Percentiles rank a stretch among this genome's conserved stretches.
These are phyloP conservation scores for Chelon labrosus DNA, from an alignment of 2,797 vertebrate genomes.

Conservation along the genomic window DNA sequence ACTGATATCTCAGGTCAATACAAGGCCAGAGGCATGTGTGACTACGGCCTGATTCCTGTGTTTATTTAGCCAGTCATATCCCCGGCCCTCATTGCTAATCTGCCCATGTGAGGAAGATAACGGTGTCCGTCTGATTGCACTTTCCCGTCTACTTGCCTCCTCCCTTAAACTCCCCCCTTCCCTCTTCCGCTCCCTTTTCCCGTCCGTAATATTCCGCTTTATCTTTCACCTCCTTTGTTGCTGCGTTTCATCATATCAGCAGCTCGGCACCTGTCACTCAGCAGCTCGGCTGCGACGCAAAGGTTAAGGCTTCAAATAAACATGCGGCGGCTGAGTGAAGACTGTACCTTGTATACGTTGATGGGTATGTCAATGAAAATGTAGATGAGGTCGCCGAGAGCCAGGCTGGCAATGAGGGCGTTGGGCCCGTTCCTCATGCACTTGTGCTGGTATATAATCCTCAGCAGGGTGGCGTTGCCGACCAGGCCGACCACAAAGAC, in stretches of 20 bases:
- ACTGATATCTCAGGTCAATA: conserved; percentile 65
- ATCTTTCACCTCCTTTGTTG: conserved; percentile 47
- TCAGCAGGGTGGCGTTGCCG: conserved; percentile 95
- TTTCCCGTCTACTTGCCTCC: conserved; percentile 60
- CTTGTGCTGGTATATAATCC: conserved; percentile 99
- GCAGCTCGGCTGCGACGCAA: conserved; percentile 7
- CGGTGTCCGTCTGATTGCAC: conserved; percentile 65
- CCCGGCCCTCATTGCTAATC: conserved; percentile 75
- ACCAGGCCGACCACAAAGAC: conserved; percentile 97
- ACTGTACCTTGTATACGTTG: conserved; percentile 93
- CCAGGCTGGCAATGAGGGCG: conserved; percentile 96
- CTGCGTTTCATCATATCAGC: conserved; percentile 50
- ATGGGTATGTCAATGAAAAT: conserved; percentile 95
- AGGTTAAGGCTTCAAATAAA: conserved; percentile 13
- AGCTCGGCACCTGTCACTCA: conserved; percentile 11
- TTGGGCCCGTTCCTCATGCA: conserved; percentile 99
- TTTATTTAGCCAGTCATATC: conserved; percentile 76
- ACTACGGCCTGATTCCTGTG: conserved; percentile 60
- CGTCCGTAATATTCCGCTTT: conserved; percentile 46
- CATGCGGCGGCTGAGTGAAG: conserved; percentile 5
- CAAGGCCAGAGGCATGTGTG: conserved; percentile 60
- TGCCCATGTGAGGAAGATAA: conserved; percentile 68
- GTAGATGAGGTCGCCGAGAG: conserved; percentile 97
- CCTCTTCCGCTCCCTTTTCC: conserved; percentile 13
- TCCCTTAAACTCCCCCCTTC: conserved; percentile 19